Percentiles rank a stretch among this genome's conserved stretches.
Evolutionary conservation across 2,113 vertebrate genomes (phyloP).

Genomic region (Thymallus thymallus): DNA sequence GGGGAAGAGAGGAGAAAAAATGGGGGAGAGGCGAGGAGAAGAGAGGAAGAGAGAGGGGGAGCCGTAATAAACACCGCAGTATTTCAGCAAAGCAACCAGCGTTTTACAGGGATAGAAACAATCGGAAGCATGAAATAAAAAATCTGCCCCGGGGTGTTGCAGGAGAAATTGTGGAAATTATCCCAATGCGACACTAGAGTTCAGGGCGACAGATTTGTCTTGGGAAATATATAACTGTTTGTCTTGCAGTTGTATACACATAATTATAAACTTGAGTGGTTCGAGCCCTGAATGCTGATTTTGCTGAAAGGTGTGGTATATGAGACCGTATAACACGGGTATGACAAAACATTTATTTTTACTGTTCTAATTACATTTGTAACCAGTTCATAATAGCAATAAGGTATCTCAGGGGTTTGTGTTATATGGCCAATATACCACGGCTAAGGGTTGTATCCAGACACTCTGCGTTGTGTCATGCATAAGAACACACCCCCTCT

Average conservation of each 20-base stretch:
- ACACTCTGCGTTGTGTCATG: no score
- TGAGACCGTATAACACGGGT: no score
- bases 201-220: conserved; percentile 66
- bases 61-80: conserved; percentile 70
- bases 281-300: no score
- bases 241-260: not conserved
- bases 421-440: no score
- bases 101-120: conserved; percentile 70
- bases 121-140: conserved; percentile 47
- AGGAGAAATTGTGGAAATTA: conserved; percentile 74
- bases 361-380: no score
- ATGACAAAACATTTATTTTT: no score
- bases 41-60: conserved; percentile 44
- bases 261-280: no score
- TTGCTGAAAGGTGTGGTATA: no score
- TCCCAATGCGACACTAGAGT: conserved; percentile 69
- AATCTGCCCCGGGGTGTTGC: conserved; percentile 62
- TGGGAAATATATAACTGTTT: conserved; percentile 8
- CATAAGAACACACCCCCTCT: no score
- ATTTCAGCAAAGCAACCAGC: conserved; percentile 75
- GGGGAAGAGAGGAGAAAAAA: conserved; percentile 43
- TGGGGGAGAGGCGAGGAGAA: conserved; percentile 28
- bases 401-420: no score
- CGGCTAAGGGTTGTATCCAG: no score
- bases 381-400: no score